Evolutionary conservation across 2,797 vertebrate genomes (phyloP).

Genomic region (Remorina albescens): DNA sequence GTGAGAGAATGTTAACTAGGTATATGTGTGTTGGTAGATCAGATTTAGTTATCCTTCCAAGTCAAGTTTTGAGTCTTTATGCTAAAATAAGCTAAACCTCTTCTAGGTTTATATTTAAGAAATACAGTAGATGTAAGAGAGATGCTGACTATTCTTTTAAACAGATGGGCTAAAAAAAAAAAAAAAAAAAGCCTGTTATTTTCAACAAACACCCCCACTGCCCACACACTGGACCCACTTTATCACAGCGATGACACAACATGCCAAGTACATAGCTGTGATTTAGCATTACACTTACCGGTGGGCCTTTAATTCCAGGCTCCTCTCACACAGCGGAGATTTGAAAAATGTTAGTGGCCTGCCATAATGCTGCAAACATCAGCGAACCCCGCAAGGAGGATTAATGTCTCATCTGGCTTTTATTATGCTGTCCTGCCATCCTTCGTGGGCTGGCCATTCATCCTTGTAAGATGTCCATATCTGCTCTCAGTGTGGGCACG

Average conservation of each 20-base stretch:
- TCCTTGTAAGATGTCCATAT: constrained; percentile 79
- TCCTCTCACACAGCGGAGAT: constrained; percentile 23
- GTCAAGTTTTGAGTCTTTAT: neutral
- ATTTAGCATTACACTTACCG: constrained; percentile 70
- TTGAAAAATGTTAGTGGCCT: constrained; percentile 71
- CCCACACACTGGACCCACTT: constrained; percentile 7
- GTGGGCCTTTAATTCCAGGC: constrained; percentile 44
- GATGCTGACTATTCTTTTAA: neutral
- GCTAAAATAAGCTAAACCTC: neutral
- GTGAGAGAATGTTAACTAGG: neutral
- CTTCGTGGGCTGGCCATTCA: constrained; percentile 71
- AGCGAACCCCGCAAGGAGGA: constrained; percentile 78
- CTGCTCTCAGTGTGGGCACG: constrained; percentile 51
- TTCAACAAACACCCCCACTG: neutral
- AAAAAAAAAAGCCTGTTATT: neutral
- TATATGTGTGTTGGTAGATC: too few species aligned
- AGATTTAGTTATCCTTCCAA: neutral
- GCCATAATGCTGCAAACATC: constrained; percentile 80
- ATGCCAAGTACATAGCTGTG: constrained; percentile 61
- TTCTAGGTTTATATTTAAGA: neutral
- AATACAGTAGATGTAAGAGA: constrained; percentile 1
- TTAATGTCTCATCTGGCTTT: constrained; percentile 77
- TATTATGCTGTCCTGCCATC: constrained; percentile 78
- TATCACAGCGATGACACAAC: constrained; percentile 64
- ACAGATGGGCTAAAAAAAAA: constrained; percentile 1